Evolutionary conservation across 2,113 vertebrate species (phyloP).

Genomic region (Megaleporinus macrocephalus): DNA sequence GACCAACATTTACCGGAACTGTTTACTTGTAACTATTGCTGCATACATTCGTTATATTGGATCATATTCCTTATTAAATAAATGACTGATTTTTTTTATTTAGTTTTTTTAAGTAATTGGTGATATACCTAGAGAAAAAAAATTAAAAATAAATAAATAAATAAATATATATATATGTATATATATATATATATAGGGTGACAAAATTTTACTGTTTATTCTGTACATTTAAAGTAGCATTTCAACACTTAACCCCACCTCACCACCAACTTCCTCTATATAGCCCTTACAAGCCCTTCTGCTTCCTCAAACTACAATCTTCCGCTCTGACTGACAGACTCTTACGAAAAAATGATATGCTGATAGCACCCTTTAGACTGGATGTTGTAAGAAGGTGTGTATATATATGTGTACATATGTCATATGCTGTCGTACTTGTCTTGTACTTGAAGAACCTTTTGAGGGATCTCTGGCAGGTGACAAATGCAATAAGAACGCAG

Average conservation of each 20-base stretch:
- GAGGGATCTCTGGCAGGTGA: slow-evolving; percentile 10
- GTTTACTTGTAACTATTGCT: too few species aligned
- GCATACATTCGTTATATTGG: too few species aligned
- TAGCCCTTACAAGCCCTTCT: neutral
- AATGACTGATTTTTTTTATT: too few species aligned
- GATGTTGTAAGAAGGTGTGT: neutral
- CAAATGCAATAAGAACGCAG: neutral
- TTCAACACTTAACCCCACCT: neutral
- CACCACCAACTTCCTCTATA: slow-evolving; percentile 44
- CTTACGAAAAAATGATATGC: neutral
- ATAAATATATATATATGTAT: too few species aligned
- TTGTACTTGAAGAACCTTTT: neutral
- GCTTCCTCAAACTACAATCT: slow-evolving; percentile 39
- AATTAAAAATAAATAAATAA: too few species aligned
- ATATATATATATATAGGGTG: too few species aligned
- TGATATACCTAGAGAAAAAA: too few species aligned
- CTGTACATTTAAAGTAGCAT: neutral
- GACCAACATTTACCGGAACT: too few species aligned
- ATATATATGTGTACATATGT: too few species aligned
- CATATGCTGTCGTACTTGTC: neutral
- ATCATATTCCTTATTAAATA: too few species aligned
- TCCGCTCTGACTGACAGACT: neutral
- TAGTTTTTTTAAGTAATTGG: too few species aligned
- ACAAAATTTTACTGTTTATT: too few species aligned
- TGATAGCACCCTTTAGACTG: neutral